Conservation (phyloP, 1,140 invertebrate genomes). For the Drosophila athabasca region DNA sequence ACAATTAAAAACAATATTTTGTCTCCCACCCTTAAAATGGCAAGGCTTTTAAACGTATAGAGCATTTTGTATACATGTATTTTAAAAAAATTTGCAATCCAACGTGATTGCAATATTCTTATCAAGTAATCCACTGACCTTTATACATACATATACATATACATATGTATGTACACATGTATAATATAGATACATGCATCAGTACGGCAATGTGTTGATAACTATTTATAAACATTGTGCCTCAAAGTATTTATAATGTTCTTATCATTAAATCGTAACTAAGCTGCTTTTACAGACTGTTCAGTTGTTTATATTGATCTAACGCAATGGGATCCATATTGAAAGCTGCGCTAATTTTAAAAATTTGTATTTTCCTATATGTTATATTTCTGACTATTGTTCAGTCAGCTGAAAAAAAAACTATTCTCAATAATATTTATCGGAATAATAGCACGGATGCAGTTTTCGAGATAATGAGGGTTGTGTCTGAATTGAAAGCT, state of each 20-base stretch:
- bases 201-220: constrained; percentile 2
- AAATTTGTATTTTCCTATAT: constrained; percentile 7
- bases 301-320: constrained; percentile 42
- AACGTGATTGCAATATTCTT: too few relatives aligned
- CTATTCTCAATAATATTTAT: not conserved
- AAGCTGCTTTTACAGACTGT: constrained; percentile 9
- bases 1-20: too few relatives aligned
- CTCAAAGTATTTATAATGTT: constrained; percentile 11
- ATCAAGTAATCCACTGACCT: not conserved
- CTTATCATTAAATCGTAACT: constrained; percentile 24
- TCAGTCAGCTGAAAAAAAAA: constrained; percentile 15
- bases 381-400: constrained; percentile 10
- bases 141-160: constrained; percentile 10
- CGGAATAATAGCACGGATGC: not conserved
- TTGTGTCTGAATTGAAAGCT: constrained; percentile 7
- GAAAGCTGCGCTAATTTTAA: constrained; percentile 13
- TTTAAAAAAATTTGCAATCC: too few relatives aligned
- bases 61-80: too few relatives aligned
- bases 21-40: too few relatives aligned
- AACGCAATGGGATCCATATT: constrained; percentile 34
- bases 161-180: constrained; percentile 4
- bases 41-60: too few relatives aligned
- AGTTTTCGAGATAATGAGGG: constrained; percentile 7
- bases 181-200: constrained; percentile 3
- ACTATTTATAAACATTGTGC: constrained; percentile 15